A percentile compares a stretch with the other conserved stretches of the same genome.
Evolutionary conservation across 2,113 vertebrate genomes (phyloP).

Genomic region (Sisor rabdophorus): DNA sequence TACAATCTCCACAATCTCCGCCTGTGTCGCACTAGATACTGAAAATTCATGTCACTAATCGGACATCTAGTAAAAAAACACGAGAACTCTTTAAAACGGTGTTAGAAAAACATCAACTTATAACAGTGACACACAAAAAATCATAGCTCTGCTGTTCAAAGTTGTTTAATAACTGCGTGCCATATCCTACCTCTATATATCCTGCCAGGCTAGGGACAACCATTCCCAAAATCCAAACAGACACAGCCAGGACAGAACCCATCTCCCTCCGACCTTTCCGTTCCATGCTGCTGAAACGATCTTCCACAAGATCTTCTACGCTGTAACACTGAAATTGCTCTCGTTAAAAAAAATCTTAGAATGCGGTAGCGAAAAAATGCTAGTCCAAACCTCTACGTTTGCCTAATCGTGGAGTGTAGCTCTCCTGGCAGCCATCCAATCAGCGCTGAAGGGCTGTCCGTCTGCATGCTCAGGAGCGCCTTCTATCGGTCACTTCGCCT

Average conservation of each 20-base stretch:
- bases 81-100: no score
- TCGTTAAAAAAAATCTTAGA: no score
- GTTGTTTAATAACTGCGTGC: not conserved
- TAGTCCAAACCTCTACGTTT: not conserved
- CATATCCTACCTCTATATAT: slow-evolving; percentile 78
- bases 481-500: not conserved
- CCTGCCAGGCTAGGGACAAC: slow-evolving; percentile 72
- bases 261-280: slow-evolving; percentile 55
- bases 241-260: slow-evolving; percentile 65
- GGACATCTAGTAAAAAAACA: no score
- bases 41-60: no score
- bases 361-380: not conserved
- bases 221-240: slow-evolving; percentile 67
- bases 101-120: no score
- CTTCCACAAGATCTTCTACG: not conserved
- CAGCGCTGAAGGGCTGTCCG: not conserved
- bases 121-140: no score
- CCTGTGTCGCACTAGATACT: no score
- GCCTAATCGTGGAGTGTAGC: slow-evolving; percentile 5
- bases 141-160: not conserved
- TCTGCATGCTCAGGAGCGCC: not conserved
- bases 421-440: slow-evolving; percentile 36
- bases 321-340: no score
- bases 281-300: slow-evolving; percentile 46
- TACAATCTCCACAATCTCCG: no score